Conservation (phyloP, 1,140 invertebrate species). For the Listronotus oregonensis region DNA sequence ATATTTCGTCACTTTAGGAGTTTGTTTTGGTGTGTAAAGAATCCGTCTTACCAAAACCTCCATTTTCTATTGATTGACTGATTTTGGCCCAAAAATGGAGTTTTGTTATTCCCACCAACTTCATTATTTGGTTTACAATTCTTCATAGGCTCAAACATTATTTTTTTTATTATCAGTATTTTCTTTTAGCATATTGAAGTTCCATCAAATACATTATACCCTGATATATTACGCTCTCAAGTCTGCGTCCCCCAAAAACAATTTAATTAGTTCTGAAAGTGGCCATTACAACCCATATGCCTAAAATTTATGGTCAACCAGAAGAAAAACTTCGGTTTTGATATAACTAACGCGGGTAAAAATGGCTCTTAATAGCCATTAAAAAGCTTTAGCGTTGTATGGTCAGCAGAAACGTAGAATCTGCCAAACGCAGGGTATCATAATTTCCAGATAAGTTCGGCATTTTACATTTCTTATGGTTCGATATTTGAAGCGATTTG, state of each 20-base stretch:
- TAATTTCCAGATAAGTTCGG: not conserved
- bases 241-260: not conserved
- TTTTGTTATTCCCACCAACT: too few species aligned
- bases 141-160: too few species aligned
- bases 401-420: constrained; percentile 19
- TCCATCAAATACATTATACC: too few species aligned
- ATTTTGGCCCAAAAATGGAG: too few species aligned
- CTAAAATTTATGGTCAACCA: constrained; percentile 2
- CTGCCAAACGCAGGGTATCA: not conserved
- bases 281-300: constrained; percentile 4
- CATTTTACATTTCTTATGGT: not conserved
- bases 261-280: constrained; percentile 1
- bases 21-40: too few species aligned
- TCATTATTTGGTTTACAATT: too few species aligned
- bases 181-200: too few species aligned
- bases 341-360: constrained; percentile 5
- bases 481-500: too few species aligned
- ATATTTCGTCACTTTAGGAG: too few species aligned
- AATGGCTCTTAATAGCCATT: constrained; percentile 32
- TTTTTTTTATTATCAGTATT: too few species aligned
- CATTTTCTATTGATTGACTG: too few species aligned
- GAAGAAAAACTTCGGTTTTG: not conserved
- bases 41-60: too few species aligned
- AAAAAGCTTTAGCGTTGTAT: constrained; percentile 40
- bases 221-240: not conserved